Conservation (phyloP, 92 coral and sea anemone genomes). For the Porites evermanni region DNA sequence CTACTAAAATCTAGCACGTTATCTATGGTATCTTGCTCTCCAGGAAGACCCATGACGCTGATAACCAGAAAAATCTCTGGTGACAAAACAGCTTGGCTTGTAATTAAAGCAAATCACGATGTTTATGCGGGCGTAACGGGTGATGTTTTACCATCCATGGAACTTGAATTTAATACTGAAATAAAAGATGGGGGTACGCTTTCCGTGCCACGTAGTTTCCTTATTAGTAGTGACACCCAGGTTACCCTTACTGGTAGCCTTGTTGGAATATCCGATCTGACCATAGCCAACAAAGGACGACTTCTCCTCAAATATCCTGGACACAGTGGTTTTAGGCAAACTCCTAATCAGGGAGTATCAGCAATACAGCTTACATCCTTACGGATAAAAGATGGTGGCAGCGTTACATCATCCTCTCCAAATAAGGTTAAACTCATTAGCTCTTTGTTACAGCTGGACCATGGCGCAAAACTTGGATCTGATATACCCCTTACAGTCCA, state of each 20-base stretch:
- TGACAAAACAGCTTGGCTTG: constrained; percentile 77
- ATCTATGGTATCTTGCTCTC: constrained; percentile 78
- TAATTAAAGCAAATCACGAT: constrained; percentile 76
- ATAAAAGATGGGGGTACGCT: constrained; percentile 75
- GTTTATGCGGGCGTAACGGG: constrained; percentile 83
- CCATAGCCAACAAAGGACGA: constrained; percentile 56
- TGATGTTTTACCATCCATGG: constrained; percentile 44
- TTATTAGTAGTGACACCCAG: constrained; percentile 57
- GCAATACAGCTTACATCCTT: constrained; percentile 49
- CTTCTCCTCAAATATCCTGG: constrained; percentile 82
- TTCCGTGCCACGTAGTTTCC: constrained; percentile 68
- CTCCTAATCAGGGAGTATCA: constrained; percentile 63
- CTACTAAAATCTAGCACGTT: constrained; percentile 71
- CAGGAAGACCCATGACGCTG: constrained; percentile 85
- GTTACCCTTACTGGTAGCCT: constrained; percentile 83
- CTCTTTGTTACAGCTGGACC: constrained; percentile 75
- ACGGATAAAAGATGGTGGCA: constrained; percentile 78
- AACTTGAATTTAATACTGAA: constrained; percentile 65
- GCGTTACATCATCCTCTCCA: constrained; percentile 58
- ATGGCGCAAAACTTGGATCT: constrained; percentile 67
- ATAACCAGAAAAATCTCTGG: constrained; percentile 71
- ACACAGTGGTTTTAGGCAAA: constrained; percentile 82
- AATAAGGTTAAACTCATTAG: constrained; percentile 67
- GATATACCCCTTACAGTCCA: constrained; percentile 42
- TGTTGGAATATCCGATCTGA: constrained; percentile 81